Percentiles rank a stretch among this genome's conserved stretches.
Evolutionary conservation across 2,888 invertebrate species (phyloP).

Genomic region (Phaedon cochleariae): DNA sequence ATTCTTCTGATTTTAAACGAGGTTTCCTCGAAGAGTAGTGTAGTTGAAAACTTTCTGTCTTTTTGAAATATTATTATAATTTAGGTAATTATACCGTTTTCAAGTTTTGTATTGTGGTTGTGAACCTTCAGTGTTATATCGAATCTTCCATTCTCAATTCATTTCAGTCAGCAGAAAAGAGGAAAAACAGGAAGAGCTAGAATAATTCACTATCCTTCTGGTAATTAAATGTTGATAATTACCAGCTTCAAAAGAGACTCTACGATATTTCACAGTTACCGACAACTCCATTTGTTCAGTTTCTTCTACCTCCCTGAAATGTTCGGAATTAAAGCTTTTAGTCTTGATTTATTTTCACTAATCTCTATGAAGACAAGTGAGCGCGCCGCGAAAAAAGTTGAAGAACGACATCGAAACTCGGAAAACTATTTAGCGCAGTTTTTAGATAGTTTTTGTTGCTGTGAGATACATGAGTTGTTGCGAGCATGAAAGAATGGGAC

Average conservation of each 20-base stretch:
- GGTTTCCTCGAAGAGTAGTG: too few species aligned
- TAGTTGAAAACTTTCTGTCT: too few species aligned
- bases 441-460: background rate
- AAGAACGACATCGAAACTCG: background rate
- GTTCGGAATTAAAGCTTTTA: constrained; percentile 33
- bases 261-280: constrained; percentile 32
- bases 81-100: too few species aligned
- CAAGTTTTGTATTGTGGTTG: too few species aligned
- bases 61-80: too few species aligned
- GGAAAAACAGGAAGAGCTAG: too few species aligned
- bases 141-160: too few species aligned
- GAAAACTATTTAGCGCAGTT: constrained; percentile 12
- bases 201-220: background rate
- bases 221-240: background rate
- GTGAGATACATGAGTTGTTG: background rate
- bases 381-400: constrained; percentile 16
- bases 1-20: too few species aligned
- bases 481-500: background rate
- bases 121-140: too few species aligned
- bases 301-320: constrained; percentile 28
- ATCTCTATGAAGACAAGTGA: constrained; percentile 35
- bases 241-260: background rate
- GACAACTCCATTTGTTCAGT: constrained; percentile 37
- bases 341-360: constrained; percentile 39
- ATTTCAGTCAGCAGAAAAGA: too few species aligned